Conservation (phyloP, 2,888 invertebrate genomes). For the Ennomos erosarius region DNA sequence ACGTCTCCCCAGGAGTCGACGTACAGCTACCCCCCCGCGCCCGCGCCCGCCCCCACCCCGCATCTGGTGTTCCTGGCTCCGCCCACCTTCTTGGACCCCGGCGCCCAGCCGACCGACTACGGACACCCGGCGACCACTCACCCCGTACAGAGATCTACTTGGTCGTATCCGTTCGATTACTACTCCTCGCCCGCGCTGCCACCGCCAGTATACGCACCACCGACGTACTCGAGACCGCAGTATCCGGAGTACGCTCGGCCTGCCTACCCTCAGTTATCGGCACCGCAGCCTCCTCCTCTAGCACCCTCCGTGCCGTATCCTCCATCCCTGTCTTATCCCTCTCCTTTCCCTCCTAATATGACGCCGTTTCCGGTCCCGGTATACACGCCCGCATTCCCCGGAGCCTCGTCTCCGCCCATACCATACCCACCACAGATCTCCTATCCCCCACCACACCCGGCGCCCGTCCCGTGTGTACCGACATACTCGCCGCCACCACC, state of each 20-base stretch:
- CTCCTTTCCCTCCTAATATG: slow-evolving; percentile 21
- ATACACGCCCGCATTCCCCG: slow-evolving; percentile 10
- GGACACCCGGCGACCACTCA: slow-evolving; percentile 39
- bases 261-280: slow-evolving; percentile 36
- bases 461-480: slow-evolving; percentile 29
- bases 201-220: slow-evolving; percentile 38
- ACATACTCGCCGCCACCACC: slow-evolving; percentile 31
- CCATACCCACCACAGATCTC: slow-evolving; percentile 17
- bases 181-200: too few species aligned
- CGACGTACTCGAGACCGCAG: slow-evolving; percentile 17
- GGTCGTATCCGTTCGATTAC: slow-evolving; percentile 13
- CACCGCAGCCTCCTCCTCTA: slow-evolving; percentile 19
- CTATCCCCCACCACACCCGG: slow-evolving; percentile 10
- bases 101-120: slow-evolving; percentile 43
- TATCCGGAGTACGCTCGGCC: slow-evolving; percentile 38
- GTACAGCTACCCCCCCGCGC: slow-evolving; percentile 52
- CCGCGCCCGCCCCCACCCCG: slow-evolving; percentile 44
- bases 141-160: slow-evolving; percentile 41
- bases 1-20: slow-evolving; percentile 41
- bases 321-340: slow-evolving; percentile 29
- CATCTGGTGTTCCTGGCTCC: slow-evolving; percentile 46
- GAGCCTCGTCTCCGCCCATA: slow-evolving; percentile 5
- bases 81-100: slow-evolving; percentile 40
- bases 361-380: slow-evolving; percentile 8
- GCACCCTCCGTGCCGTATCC: slow-evolving; percentile 23